These are phyloP conservation scores for Hedychridium roseum DNA, from an alignment of 2,888 invertebrate species.

Conservation along the genomic window DNA sequence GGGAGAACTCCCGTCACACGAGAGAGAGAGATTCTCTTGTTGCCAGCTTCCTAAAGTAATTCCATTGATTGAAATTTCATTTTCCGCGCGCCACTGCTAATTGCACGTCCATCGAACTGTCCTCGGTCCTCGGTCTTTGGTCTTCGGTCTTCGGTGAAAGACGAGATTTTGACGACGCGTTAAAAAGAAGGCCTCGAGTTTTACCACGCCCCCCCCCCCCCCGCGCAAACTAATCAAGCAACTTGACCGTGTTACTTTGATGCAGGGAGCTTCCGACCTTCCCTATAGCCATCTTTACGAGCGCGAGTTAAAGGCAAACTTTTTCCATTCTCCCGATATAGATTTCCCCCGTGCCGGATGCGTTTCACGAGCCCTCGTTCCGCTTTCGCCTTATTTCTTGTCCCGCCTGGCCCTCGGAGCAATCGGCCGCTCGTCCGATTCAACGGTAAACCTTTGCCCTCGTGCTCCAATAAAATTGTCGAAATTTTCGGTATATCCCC, in stretches of 20 bases:
- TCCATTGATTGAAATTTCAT: too few relatives aligned
- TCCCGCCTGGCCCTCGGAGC: too few relatives aligned
- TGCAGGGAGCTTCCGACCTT: slow-evolving; percentile 34
- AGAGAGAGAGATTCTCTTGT: too few relatives aligned
- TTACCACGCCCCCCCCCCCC: slow-evolving; percentile 11
- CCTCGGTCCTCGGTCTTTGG: too few relatives aligned
- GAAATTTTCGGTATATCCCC: too few relatives aligned
- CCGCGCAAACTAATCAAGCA: slow-evolving; percentile 15
- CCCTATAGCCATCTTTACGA: slow-evolving; percentile 35
- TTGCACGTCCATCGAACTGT: slow-evolving; percentile 38
- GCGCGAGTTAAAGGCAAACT: slow-evolving; percentile 31
- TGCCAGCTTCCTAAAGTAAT: too few relatives aligned
- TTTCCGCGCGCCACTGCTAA: too few relatives aligned
- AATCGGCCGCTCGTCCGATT: too few relatives aligned
- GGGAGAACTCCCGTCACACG: too few relatives aligned
- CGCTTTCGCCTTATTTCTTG: not conserved
- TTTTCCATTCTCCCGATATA: slow-evolving; percentile 32
- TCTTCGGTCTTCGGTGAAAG: slow-evolving; percentile 4
- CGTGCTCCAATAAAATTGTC: too few relatives aligned
- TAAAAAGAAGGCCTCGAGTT: slow-evolving; percentile 15
- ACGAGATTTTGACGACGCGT: slow-evolving; percentile 11
- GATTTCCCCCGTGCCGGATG: slow-evolving; percentile 26
- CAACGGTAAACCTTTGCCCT: too few relatives aligned
- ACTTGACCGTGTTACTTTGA: slow-evolving; percentile 37
- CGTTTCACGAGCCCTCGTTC: slow-evolving; percentile 21